Conservation (phyloP, 2,113 vertebrate genomes). For the Megaceryle torquata region DNA sequence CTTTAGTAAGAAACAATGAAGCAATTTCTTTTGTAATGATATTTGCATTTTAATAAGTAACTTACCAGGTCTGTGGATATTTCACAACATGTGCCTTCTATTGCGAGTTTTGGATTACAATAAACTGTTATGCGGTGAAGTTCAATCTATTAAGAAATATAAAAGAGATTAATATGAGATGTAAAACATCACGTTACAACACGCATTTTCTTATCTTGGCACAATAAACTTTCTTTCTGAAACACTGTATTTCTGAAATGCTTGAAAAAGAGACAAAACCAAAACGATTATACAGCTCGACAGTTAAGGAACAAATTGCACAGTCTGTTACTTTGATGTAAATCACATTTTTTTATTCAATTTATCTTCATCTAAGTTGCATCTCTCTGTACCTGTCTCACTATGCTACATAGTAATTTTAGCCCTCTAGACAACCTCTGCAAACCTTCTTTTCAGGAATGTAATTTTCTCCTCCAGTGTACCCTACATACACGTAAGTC, state of each 20-base stretch:
- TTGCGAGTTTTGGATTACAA: conserved; percentile 83
- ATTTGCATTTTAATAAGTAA: conserved; percentile 10
- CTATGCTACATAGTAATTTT: neutral
- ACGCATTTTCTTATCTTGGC: neutral
- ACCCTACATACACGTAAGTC: neutral
- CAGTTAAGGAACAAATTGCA: neutral
- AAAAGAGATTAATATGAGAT: neutral
- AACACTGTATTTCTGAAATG: neutral
- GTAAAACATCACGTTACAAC: neutral
- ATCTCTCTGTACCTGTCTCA: neutral
- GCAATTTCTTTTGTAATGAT: neutral
- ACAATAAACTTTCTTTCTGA: neutral
- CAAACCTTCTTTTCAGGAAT: neutral
- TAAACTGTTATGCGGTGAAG: conserved; percentile 86
- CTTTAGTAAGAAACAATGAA: neutral
- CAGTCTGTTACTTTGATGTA: neutral
- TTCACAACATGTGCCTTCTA: conserved; percentile 88
- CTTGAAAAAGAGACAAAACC: neutral
- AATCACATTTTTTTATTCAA: neutral
- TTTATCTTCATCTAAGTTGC: neutral
- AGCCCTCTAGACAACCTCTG: neutral
- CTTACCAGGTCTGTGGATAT: conserved; percentile 82
- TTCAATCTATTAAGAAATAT: conserved; percentile 85
- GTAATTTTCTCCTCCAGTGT: neutral
- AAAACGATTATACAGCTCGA: neutral